A percentile compares a stretch with the other conserved stretches of the same genome.
These are phyloP conservation scores for Psittacara wagleri DNA, from an alignment of 2,113 vertebrate genomes.

Conservation along the genomic window DNA sequence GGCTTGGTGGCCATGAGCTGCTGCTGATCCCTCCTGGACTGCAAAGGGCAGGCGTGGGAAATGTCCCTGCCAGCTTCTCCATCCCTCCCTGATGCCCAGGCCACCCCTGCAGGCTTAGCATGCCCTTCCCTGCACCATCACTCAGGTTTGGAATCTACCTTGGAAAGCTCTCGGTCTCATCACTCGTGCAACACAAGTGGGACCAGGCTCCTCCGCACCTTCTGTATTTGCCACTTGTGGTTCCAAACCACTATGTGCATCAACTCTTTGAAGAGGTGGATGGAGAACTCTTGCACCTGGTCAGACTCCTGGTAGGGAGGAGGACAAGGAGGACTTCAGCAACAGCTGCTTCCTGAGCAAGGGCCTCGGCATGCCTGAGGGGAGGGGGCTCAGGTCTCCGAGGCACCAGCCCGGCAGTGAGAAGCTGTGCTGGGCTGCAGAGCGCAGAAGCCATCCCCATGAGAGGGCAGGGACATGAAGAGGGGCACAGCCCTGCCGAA, in stretches of 20 bases:
- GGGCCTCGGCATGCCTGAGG: accelerated
- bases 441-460: not conserved
- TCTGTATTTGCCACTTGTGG: not conserved
- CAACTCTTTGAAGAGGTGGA: not conserved
- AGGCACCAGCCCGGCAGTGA: not conserved
- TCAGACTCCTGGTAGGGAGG: not conserved
- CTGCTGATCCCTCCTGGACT: not conserved
- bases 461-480: not conserved
- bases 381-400: not conserved
- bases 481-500: not conserved
- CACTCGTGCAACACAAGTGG: not conserved
- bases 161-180: not conserved
- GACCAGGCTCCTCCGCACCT: not conserved
- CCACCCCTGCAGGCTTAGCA: not conserved
- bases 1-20: not conserved
- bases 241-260: not conserved
- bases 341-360: not conserved
- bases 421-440: not conserved
- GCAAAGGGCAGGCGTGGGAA: not conserved
- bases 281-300: not conserved
- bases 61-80: not conserved
- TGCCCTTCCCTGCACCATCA: not conserved
- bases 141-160: not conserved
- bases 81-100: not conserved
- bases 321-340: not conserved